Evolutionary conservation across 2,797 vertebrate genomes (phyloP).

Genomic region (Cyprinodon diabolis): DNA sequence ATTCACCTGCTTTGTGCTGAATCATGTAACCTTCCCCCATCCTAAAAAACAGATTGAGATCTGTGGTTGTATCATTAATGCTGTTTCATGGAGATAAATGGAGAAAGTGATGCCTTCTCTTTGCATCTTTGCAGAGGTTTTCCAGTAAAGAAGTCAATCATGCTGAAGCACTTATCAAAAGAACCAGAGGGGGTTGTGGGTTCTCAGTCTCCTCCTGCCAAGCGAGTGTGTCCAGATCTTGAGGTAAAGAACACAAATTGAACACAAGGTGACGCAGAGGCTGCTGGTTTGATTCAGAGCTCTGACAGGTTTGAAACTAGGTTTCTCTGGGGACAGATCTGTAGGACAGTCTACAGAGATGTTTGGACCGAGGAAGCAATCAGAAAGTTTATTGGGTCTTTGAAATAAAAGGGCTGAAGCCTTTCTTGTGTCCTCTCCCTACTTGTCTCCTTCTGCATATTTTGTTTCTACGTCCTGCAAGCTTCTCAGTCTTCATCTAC

Average conservation of each 20-base stretch:
- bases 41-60: neutral
- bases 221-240: conserved; percentile 87
- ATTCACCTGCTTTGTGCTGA: neutral
- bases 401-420: no score
- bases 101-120: neutral
- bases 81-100: neutral
- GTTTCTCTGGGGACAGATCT: neutral
- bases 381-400: neutral
- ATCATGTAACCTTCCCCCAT: no score
- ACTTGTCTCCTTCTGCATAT: neutral
- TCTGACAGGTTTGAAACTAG: neutral
- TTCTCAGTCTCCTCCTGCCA: conserved; percentile 87
- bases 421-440: neutral
- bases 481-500: neutral
- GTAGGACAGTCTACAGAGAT: neutral
- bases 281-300: neutral
- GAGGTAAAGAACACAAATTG: conserved; percentile 80
- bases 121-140: conserved; percentile 76
- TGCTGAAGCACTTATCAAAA: conserved; percentile 92
- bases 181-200: conserved; percentile 74
- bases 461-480: neutral
- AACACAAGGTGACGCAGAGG: neutral
- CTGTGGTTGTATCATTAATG: neutral
- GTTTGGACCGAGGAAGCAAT: neutral
- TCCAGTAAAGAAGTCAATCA: conserved; percentile 84